phyloP scores from a whole-genome alignment of 2,888 invertebrate genomes.

The Argynnis bischoffii region DNA sequence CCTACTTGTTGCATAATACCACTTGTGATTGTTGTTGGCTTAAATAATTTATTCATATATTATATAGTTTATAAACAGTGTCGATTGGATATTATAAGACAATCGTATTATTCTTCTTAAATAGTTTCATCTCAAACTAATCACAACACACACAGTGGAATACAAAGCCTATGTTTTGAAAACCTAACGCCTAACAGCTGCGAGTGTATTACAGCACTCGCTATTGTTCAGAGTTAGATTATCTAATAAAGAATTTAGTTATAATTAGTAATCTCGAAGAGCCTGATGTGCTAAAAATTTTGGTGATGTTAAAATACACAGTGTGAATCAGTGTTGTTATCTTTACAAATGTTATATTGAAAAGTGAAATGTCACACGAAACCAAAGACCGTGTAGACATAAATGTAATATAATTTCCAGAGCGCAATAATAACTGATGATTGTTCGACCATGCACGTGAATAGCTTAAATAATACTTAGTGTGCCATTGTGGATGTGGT shows the following conservation, averaged over 20 bases:
- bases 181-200: slow-evolving; percentile 33
- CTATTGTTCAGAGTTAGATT: slow-evolving; percentile 37
- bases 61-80: slow-evolving; percentile 14
- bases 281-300: not conserved
- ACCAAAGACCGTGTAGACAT: slow-evolving; percentile 26
- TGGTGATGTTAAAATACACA: not conserved
- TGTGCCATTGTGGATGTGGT: slow-evolving; percentile 4
- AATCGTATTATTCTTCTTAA: slow-evolving; percentile 33
- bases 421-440: slow-evolving; percentile 34
- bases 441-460: slow-evolving; percentile 13
- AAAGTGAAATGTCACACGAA: slow-evolving; percentile 23
- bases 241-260: slow-evolving; percentile 15
- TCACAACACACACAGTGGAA: slow-evolving; percentile 31
- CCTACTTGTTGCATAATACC: not conserved
- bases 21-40: not conserved
- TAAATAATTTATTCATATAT: slow-evolving; percentile 1
- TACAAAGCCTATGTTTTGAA: slow-evolving; percentile 40
- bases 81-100: slow-evolving; percentile 29
- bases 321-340: not conserved
- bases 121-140: slow-evolving; percentile 32
- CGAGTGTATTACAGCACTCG: slow-evolving; percentile 21
- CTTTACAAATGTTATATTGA: slow-evolving; percentile 12
- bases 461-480: slow-evolving; percentile 20
- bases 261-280: not conserved
- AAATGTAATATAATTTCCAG: slow-evolving; percentile 31